Base-by-base conservation (phyloP, 1,140 invertebrate species). In the Coptotermes formosanus region DNA sequence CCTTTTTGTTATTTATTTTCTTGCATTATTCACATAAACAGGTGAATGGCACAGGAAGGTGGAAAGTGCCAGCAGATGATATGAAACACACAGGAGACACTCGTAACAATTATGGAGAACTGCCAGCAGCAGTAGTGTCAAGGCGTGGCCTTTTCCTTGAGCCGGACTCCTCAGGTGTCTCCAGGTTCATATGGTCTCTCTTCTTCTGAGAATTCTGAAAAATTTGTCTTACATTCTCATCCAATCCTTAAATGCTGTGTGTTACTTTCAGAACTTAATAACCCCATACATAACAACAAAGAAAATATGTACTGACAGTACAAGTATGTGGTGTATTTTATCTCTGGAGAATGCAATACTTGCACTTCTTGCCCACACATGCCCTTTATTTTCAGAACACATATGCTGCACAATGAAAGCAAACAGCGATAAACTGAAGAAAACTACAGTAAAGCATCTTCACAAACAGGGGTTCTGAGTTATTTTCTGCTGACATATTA, bases 151-250 rank as follows among this genome's bases (percentile, higher is more conserved):
- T 52, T 69, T 87, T 87, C 44, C 86, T 82, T 6, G 86, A 87
- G 32, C 84, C 84, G 1, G 84, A 83, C 30, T 87, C 86, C 69
- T 87, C 86, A 0, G 86, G 43, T 11, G 85, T 85, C 32, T 87
- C 86, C 32, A 87, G 75, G 48, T 83, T 85, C 43, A 85, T 32
- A 64, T 87, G 86, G 48, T 87, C 86, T 38, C 86, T 59, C 82
- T 87, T 87, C 84, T 87, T 87, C 30, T 85, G 84, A 8, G 85
- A 87, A 43, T 82, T 86, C 86, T 86, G 86, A 16, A 86, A 86
- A n/a, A 82, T 32, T n/a, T 55, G 19, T 21, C 52, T 55, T 16
- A 55, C 52, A 55, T 55, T 55, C 14, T 55, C 4, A 55, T 55
- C 19, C 14, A 16, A 4, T 55, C 14, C 14, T 21, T 19, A 55